phyloP scores from a whole-genome alignment of 2,113 vertebrate genomes.

The Aptenodytes forsteri region DNA sequence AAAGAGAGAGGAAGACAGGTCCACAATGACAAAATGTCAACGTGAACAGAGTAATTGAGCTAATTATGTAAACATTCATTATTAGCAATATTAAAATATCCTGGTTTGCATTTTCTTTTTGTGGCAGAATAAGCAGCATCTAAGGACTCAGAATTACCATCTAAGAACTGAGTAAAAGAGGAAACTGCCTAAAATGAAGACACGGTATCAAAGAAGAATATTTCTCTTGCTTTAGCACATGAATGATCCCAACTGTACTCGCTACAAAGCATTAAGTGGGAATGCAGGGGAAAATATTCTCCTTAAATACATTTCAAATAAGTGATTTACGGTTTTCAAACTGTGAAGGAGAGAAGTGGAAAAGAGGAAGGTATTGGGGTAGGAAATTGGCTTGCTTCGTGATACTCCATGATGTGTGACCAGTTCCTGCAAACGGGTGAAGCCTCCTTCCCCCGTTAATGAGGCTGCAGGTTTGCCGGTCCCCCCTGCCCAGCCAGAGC shows the following conservation, averaged over 20 bases:
- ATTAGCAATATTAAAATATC: conserved; percentile 43
- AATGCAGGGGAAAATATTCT: conserved; percentile 31
- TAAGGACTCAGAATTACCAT: conserved; percentile 2
- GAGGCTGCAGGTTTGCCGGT: background rate
- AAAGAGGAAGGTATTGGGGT: conserved; percentile 36
- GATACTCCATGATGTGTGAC: background rate
- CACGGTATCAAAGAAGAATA: background rate
- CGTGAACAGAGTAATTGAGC: conserved; percentile 65
- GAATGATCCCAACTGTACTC: conserved; percentile 5
- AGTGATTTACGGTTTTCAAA: conserved; percentile 48
- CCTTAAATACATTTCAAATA: conserved; percentile 37
- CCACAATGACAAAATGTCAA: conserved; percentile 59
- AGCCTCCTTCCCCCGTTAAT: background rate
- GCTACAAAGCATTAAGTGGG: conserved; percentile 30
- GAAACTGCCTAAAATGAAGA: conserved; percentile 37
- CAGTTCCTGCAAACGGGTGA: background rate
- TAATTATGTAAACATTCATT: conserved; percentile 58
- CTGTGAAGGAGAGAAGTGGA: conserved; percentile 27
- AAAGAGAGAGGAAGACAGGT: conserved; percentile 63
- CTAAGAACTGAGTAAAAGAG: background rate
- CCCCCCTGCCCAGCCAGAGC: background rate
- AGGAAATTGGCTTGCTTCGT: conserved; percentile 28
- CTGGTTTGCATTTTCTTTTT: conserved; percentile 52
- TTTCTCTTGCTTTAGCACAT: conserved; percentile 43
- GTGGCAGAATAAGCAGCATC: conserved; percentile 30